phyloP scores from a whole-genome alignment of 2,888 invertebrate genomes.

The Rhodophaea formosa region DNA sequence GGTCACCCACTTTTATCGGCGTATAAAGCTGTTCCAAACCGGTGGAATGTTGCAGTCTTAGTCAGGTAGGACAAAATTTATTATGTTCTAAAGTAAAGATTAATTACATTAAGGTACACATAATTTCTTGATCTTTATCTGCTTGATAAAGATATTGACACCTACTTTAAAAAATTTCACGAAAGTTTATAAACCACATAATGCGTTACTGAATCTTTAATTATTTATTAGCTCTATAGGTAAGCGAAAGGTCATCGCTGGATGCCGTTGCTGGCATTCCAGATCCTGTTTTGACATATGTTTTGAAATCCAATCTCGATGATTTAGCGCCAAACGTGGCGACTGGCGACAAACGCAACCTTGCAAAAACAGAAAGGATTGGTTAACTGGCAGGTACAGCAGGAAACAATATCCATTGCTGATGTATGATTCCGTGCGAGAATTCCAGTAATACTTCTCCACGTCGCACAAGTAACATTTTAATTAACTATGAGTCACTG shows the following conservation, averaged over 20 bases:
- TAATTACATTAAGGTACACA: no score
- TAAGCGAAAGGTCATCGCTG: not conserved
- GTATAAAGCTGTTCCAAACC: not conserved
- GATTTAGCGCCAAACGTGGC: not conserved
- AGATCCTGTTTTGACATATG: not conserved
- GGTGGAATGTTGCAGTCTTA: no score
- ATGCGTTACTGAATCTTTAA: no score
- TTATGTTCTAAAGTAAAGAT: no score
- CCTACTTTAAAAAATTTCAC: no score
- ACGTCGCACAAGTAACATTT: constrained; percentile 45
- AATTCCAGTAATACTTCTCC: constrained; percentile 36
- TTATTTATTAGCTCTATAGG: not conserved
- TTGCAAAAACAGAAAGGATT: constrained; percentile 14
- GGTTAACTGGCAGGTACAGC: constrained; percentile 2
- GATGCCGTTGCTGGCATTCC: not conserved
- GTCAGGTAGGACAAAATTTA: no score
- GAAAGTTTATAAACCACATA: no score
- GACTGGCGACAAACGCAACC: constrained; percentile 6
- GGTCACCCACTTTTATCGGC: not conserved
- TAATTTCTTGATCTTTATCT: no score
- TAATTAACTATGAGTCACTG: constrained; percentile 50
- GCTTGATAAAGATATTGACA: no score
- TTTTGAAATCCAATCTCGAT: not conserved
- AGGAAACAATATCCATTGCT: constrained; percentile 11
- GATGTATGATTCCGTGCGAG: constrained; percentile 33